Evolutionary conservation across 2,797 vertebrate genomes (phyloP), one percentile per base, ranked within the genome.

Genomic region (Graptemys geographica): DNA sequence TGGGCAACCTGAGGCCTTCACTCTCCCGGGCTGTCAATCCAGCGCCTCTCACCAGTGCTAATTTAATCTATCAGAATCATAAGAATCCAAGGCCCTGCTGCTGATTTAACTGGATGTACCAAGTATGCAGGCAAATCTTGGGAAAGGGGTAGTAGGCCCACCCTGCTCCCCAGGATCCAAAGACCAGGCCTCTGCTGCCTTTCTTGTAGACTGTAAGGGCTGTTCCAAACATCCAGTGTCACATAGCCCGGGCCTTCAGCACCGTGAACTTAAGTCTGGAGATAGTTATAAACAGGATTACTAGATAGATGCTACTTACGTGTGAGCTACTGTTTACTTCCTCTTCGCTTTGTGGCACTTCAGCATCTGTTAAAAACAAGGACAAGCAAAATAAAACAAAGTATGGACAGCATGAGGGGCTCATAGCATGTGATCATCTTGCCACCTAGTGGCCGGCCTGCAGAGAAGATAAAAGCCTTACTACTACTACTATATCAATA

Each of bases 331-430:
- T 0, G 27, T 85, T 97, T 13, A 98, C 97, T 98, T 98, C 92
- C 80, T 84, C 94, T 41, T 97, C 79, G 95, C 97, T 98, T 96
- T 98, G 97, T 8, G 62, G 78, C 15, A 82, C 5, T 1, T 95
- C 90, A 56, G 97, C 97, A 95, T 98, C 99, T 99, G 91, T 89
- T 6, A 96, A 84, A 97, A 72, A 95, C 81, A 94, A 88, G 72
- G 41, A 33, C 47, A 79, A 11, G 1, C 0, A 5, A 1, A 72
- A 62, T n/a, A 23, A 55, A 3, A 1, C 15, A 6, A 31, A 13
- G 56, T 11, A 3, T 37, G 56, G 10, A 18, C 18, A 33, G 11
- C 1, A 19, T 3, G 8, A 11, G 56, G 81, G 55, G 1, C 55
- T 4, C 28, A 37, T 33, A 72, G 9, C 0, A 0, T 0, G 3